Conservation (phyloP, 2,888 invertebrate species). For the Lapara coniferarum region DNA sequence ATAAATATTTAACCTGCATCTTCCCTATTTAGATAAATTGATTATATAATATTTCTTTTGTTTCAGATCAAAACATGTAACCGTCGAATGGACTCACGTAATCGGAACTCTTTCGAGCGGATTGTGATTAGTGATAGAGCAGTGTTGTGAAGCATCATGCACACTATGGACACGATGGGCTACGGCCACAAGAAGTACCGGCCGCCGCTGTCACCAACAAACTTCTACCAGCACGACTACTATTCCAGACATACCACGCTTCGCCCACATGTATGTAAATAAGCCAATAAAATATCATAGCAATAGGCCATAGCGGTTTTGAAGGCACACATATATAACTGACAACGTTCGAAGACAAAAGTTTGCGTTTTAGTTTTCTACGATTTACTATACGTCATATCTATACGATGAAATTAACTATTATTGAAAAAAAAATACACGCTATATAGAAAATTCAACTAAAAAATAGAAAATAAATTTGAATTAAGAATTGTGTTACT, state of each 20-base stretch:
- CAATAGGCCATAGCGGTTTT: background rate
- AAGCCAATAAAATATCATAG: background rate
- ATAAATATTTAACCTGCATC: too few species aligned
- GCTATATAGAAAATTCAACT: too few species aligned
- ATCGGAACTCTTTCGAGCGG: conserved; percentile 31
- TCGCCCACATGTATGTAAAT: conserved; percentile 72
- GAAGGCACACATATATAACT: too few species aligned
- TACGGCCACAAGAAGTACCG: conserved; percentile 86
- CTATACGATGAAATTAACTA: too few species aligned
- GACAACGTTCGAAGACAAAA: too few species aligned
- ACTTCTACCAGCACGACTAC: conserved; percentile 84
- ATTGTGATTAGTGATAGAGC: conserved; percentile 45
- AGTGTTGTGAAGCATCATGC: conserved; percentile 59
- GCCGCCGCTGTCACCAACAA: conserved; percentile 84
- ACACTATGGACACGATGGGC: conserved; percentile 86
- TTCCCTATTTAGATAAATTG: too few species aligned
- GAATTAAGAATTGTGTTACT: too few species aligned
- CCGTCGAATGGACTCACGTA: conserved; percentile 27
- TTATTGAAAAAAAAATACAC: too few species aligned
- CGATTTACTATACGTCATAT: too few species aligned
- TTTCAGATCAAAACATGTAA: conserved; percentile 53
- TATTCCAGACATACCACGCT: conserved; percentile 79
- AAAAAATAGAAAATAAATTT: too few species aligned
- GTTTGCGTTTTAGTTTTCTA: too few species aligned
- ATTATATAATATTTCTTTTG: conserved; percentile 31